Percentiles rank a stretch among this genome's conserved stretches.
Evolutionary conservation across 2,797 vertebrate species (phyloP).

Genomic region (Oreonectes daqikongensis): DNA sequence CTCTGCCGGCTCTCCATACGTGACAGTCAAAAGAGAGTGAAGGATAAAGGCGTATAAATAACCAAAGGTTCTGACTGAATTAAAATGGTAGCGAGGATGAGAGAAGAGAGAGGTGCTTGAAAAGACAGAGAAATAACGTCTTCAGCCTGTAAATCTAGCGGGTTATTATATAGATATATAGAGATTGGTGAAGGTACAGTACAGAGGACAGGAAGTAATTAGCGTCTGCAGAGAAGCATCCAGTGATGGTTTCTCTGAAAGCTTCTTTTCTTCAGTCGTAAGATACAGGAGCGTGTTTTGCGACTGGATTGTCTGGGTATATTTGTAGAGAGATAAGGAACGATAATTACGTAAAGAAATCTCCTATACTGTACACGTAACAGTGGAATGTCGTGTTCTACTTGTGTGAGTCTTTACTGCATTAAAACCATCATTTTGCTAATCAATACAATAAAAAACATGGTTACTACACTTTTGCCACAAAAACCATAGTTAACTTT

Average conservation of each 20-base stretch:
- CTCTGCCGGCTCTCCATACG: slow-evolving; percentile 45
- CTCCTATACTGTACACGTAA: slow-evolving; percentile 25
- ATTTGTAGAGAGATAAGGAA: slow-evolving; percentile 53
- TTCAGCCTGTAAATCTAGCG: slow-evolving; percentile 51
- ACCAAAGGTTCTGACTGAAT: slow-evolving; percentile 50
- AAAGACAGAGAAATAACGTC: slow-evolving; percentile 40
- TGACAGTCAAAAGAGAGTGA: slow-evolving; percentile 43
- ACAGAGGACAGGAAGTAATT: slow-evolving; percentile 71
- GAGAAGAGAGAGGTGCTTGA: slow-evolving; percentile 46
- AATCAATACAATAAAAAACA: too few relatives aligned
- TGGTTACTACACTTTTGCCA: too few relatives aligned
- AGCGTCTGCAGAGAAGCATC: slow-evolving; percentile 66
- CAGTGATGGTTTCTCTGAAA: slow-evolving; percentile 47
- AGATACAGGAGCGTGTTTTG: slow-evolving; percentile 51
- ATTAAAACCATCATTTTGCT: too few relatives aligned
- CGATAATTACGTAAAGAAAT: slow-evolving; percentile 54
- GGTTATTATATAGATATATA: slow-evolving; percentile 58
- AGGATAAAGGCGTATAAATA: slow-evolving; percentile 58
- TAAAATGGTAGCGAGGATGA: slow-evolving; percentile 45
- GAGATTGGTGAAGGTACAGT: slow-evolving; percentile 51
- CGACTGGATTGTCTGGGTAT: slow-evolving; percentile 57
- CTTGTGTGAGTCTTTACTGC: not conserved
- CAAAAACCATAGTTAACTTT: too few relatives aligned
- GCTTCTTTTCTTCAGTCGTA: slow-evolving; percentile 49
- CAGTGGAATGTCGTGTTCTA: not conserved